These are phyloP conservation scores for Drosophila anomelani DNA, from an alignment of 2,888 invertebrate genomes.

Conservation along the genomic window DNA sequence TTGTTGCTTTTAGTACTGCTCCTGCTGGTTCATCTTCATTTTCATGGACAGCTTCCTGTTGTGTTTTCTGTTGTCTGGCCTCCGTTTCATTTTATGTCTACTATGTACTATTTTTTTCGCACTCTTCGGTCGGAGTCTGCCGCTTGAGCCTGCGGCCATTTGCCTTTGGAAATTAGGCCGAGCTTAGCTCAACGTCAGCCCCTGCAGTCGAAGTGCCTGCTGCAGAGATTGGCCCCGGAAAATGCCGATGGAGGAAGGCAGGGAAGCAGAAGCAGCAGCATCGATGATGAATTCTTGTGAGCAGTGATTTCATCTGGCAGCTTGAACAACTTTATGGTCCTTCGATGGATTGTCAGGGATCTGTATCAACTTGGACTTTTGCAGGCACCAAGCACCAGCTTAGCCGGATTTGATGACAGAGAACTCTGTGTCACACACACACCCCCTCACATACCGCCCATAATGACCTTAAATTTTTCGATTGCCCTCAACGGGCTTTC, in stretches of 20 bases:
- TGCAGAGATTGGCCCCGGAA: slow-evolving; percentile 28
- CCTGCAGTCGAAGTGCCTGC: slow-evolving; percentile 51
- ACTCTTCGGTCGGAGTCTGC: slow-evolving; percentile 15
- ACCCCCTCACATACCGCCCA: slow-evolving; percentile 1
- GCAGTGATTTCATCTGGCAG: slow-evolving; percentile 30
- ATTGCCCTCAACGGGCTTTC: slow-evolving; percentile 38
- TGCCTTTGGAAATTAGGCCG: slow-evolving; percentile 66
- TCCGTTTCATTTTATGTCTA: slow-evolving; percentile 30
- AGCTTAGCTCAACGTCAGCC: slow-evolving; percentile 54
- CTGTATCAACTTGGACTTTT: slow-evolving; percentile 7
- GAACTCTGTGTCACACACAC: neutral
- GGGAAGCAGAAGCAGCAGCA: neutral
- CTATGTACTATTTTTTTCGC: slow-evolving; percentile 26
- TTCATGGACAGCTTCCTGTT: slow-evolving; percentile 57
- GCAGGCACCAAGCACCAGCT: slow-evolving; percentile 23
- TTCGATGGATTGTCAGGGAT: slow-evolving; percentile 36
- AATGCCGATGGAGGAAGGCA: slow-evolving; percentile 9
- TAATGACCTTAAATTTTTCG: slow-evolving; percentile 45
- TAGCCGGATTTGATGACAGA: slow-evolving; percentile 30
- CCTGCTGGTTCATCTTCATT: slow-evolving; percentile 36
- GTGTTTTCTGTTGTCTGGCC: slow-evolving; percentile 30
- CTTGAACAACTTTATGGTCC: slow-evolving; percentile 32
- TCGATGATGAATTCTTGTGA: slow-evolving; percentile 48
- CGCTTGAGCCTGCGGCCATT: slow-evolving; percentile 34
- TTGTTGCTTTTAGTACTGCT: slow-evolving; percentile 35